Evolutionary conservation across 1,140 invertebrate genomes (phyloP).

Genomic region (Sycophila sp.): DNA sequence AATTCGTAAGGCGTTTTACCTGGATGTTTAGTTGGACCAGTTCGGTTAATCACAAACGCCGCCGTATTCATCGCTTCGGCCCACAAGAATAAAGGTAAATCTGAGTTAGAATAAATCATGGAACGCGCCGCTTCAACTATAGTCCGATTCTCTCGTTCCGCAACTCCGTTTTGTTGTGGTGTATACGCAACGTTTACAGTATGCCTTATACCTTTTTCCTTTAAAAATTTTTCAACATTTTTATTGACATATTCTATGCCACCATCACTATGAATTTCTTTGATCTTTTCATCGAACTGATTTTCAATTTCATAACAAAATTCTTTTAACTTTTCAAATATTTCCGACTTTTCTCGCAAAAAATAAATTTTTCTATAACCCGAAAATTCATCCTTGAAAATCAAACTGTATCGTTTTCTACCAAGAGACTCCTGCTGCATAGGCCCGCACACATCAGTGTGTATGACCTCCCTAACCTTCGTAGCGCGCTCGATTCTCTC

Average conservation of each 20-base stretch:
- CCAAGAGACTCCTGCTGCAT: slow-evolving; percentile 6
- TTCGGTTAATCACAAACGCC: slow-evolving; percentile 47
- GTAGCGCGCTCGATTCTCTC: background rate
- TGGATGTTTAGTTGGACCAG: slow-evolving; percentile 35
- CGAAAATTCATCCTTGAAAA: slow-evolving; percentile 13
- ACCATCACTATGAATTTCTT: slow-evolving; percentile 36
- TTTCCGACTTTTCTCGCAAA: slow-evolving; percentile 48
- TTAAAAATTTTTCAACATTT: slow-evolving; percentile 39
- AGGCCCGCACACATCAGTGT: slow-evolving; percentile 20
- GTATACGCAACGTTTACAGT: slow-evolving; percentile 47
- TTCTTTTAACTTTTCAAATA: background rate
- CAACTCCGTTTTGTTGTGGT: slow-evolving; percentile 59
- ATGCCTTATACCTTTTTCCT: slow-evolving; percentile 42
- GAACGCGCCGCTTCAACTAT: slow-evolving; percentile 52
- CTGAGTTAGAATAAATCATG: slow-evolving; percentile 54
- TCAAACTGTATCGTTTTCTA: background rate
- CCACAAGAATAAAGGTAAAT: slow-evolving; percentile 58
- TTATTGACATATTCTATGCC: slow-evolving; percentile 43
- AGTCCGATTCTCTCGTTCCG: slow-evolving; percentile 59
- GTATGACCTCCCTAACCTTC: background rate
- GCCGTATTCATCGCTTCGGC: slow-evolving; percentile 61
- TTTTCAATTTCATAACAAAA: slow-evolving; percentile 17
- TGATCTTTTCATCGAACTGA: background rate
- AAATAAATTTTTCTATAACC: slow-evolving; percentile 45
- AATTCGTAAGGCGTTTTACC: slow-evolving; percentile 44